Evolutionary conservation across 2,888 invertebrate genomes (phyloP).

Genomic region (Tachina grossa): DNA sequence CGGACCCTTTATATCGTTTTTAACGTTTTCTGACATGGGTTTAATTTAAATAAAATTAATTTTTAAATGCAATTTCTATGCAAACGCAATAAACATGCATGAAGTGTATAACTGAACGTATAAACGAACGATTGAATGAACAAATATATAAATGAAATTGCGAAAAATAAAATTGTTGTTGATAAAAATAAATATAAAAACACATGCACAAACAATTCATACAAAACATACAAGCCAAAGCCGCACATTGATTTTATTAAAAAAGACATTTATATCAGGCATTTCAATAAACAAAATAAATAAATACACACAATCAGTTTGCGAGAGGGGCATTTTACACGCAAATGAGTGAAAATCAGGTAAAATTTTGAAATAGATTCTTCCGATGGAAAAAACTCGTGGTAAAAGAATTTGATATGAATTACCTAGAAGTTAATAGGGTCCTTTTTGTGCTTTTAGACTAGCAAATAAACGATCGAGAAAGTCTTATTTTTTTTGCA

Average conservation of each 20-base stretch:
- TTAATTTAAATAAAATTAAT: constrained; percentile 70
- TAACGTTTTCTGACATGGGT: constrained; percentile 41
- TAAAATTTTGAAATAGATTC: too few species aligned
- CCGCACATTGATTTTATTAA: constrained; percentile 71
- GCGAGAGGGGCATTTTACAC: constrained; percentile 19
- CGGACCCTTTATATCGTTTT: constrained; percentile 17
- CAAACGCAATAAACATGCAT: constrained; percentile 63
- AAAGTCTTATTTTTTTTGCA: too few species aligned
- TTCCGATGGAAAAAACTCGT: too few species aligned
- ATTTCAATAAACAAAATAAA: constrained; percentile 65
- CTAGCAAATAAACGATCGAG: too few species aligned
- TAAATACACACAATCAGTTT: constrained; percentile 4
- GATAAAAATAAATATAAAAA: constrained; percentile 40
- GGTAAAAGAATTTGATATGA: too few species aligned
- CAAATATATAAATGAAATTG: constrained; percentile 64
- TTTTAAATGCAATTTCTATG: constrained; percentile 70
- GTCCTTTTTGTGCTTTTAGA: too few species aligned
- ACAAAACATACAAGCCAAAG: constrained; percentile 51
- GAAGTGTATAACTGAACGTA: constrained; percentile 42
- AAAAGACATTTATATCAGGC: constrained; percentile 70
- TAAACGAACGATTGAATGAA: constrained; percentile 35
- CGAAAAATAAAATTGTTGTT: constrained; percentile 48
- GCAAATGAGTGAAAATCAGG: too few species aligned
- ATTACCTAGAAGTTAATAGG: too few species aligned
- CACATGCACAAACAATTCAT: constrained; percentile 15